Percentiles rank a stretch among this genome's conserved stretches.
These are phyloP conservation scores for Enteromius unitaeniatus DNA, from an alignment of 2,797 vertebrate genomes.

Conservation along the genomic window DNA sequence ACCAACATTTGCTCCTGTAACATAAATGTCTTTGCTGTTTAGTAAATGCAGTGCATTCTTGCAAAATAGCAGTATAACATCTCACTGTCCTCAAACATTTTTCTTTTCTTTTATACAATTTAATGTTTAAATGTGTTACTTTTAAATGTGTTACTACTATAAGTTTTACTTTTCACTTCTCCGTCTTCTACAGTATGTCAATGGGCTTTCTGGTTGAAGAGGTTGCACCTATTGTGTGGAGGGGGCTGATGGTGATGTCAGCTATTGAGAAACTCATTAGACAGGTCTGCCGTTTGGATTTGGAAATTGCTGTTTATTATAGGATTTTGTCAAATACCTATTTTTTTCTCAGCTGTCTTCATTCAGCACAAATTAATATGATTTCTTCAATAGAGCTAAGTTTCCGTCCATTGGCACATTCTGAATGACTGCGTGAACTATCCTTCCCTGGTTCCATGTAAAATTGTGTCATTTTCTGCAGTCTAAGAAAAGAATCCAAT, in stretches of 20 bases:
- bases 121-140: not conserved
- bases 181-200: conserved; percentile 86
- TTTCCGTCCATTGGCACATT: not conserved
- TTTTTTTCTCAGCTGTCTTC: not conserved
- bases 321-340: conserved; percentile 21
- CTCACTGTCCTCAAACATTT: not conserved
- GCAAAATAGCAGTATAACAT: not conserved
- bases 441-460: not conserved
- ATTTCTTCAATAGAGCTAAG: not conserved
- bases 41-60: not conserved
- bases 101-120: too few species aligned
- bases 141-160: too few species aligned
- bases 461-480: conserved; percentile 14
- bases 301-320: not conserved
- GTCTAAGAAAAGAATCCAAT: not conserved
- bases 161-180: not conserved
- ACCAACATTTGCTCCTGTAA: not conserved
- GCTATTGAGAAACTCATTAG: conserved; percentile 91
- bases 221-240: conserved; percentile 88
- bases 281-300: conserved; percentile 78
- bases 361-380: not conserved
- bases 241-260: conserved; percentile 98
- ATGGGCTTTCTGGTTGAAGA: conserved; percentile 98
- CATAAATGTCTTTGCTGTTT: not conserved
- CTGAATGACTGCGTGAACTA: not conserved